Conservation (phyloP, 2,888 invertebrate genomes). For the Athetis lepigone region DNA sequence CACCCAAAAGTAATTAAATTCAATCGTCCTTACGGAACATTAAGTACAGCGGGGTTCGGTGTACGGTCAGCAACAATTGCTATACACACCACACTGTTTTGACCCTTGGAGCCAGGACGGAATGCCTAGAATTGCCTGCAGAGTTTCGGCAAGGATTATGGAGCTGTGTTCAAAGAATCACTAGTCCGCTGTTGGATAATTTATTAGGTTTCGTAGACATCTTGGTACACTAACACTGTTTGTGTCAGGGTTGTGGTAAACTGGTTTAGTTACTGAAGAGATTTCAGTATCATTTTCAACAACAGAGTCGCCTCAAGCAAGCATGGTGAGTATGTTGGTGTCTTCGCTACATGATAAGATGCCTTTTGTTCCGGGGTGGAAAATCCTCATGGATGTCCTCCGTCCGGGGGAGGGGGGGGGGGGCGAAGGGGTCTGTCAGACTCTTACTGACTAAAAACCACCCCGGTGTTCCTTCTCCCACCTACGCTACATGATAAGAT, state of each 20-base stretch:
- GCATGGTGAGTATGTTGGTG: no score
- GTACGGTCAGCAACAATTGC: constrained; percentile 55
- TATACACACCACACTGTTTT: constrained; percentile 41
- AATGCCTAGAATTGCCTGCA: constrained; percentile 51
- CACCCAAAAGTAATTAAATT: constrained; percentile 75
- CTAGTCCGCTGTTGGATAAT: constrained; percentile 45
- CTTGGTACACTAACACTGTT: constrained; percentile 48
- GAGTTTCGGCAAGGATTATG: constrained; percentile 37
- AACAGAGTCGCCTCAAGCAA: no score
- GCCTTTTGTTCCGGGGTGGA: no score
- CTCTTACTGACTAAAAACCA: no score
- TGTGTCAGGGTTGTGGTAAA: constrained; percentile 3
- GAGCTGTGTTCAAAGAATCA: constrained; percentile 50
- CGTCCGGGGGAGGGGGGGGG: no score
- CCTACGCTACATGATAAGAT: no score
- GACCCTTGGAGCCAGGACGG: constrained; percentile 43
- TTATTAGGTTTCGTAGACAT: constrained; percentile 53
- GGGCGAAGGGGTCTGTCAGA: no score
- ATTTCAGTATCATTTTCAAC: not conserved
- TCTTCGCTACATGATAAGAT: no score
- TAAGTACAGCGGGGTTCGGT: constrained; percentile 67
- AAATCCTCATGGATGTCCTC: no score
- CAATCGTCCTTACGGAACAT: constrained; percentile 74
- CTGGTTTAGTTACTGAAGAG: not conserved
- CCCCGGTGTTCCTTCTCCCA: no score